Conservation (phyloP, 2,797 vertebrate species). For the Oreochromis mossambicus region DNA sequence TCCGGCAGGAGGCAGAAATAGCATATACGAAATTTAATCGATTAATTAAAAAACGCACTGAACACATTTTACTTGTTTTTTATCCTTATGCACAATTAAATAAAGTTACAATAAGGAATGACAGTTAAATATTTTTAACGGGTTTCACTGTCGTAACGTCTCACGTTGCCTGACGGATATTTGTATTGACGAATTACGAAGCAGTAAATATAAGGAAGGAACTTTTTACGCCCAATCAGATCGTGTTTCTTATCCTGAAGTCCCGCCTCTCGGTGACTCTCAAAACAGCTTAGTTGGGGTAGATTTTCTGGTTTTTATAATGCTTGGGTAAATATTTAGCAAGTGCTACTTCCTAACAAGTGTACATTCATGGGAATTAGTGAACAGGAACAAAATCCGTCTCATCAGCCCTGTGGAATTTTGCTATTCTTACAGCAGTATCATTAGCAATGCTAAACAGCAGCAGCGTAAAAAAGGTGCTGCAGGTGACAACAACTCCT, state of each 20-base stretch:
- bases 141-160: background rate
- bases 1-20: slow-evolving; percentile 48
- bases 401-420: background rate
- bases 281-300: background rate
- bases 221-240: slow-evolving; percentile 29
- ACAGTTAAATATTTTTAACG: background rate
- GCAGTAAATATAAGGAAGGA: background rate
- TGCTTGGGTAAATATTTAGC: background rate
- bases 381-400: background rate
- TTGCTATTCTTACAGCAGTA: background rate
- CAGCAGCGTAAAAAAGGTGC: background rate
- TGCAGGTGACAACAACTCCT: background rate
- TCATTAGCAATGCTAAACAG: background rate
- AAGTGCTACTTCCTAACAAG: background rate
- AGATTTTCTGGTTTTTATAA: accelerated
- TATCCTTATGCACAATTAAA: accelerated
- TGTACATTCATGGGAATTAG: background rate
- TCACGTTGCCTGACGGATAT: background rate
- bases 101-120: background rate
- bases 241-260: background rate
- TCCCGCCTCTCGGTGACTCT: background rate
- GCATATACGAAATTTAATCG: accelerated
- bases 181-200: slow-evolving; percentile 39
- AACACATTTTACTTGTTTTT: background rate
- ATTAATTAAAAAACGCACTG: background rate